phyloP scores from a whole-genome alignment of 2,888 invertebrate genomes.

The Drosophila sordidapex region DNA sequence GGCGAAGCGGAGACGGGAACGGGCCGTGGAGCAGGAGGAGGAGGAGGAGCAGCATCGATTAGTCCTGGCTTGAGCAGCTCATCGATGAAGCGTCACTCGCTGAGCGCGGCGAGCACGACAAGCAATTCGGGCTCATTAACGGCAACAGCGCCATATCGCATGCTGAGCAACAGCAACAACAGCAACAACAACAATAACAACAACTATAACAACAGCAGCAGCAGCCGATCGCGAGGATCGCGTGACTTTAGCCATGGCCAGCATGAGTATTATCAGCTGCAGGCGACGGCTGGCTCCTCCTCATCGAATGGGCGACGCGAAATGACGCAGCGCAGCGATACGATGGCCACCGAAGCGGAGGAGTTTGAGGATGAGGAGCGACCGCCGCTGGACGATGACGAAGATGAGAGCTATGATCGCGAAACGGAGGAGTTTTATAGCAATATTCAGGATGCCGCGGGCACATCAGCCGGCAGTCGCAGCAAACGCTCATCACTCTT shows the following conservation, averaged over 20 bases:
- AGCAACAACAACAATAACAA: background rate
- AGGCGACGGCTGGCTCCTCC: constrained; percentile 45
- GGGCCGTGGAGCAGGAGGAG: background rate
- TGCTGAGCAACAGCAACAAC: constrained; percentile 34
- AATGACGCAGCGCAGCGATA: constrained; percentile 64
- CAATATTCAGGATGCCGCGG: constrained; percentile 82
- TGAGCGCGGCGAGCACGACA: constrained; percentile 68
- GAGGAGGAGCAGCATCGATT: background rate
- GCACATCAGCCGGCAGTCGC: constrained; percentile 67
- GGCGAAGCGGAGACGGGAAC: constrained; percentile 34
- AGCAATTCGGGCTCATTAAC: constrained; percentile 60
- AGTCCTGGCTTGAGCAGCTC: constrained; percentile 2
- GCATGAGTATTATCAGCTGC: constrained; percentile 69
- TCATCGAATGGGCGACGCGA: constrained; percentile 64
- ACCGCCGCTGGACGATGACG: constrained; percentile 67
- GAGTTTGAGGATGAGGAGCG: constrained; percentile 73
- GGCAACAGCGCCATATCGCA: constrained; percentile 63
- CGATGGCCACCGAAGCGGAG: constrained; percentile 72
- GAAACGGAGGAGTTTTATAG: constrained; percentile 84
- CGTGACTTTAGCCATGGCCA: constrained; percentile 46
- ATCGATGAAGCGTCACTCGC: constrained; percentile 56
- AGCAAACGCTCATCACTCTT: constrained; percentile 84
- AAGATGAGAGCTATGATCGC: constrained; percentile 78
- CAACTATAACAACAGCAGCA: constrained; percentile 25
- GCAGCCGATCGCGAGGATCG: constrained; percentile 59